Evolutionary conservation across 2,888 invertebrate genomes (phyloP).

Genomic region (Acleris holmiana): DNA sequence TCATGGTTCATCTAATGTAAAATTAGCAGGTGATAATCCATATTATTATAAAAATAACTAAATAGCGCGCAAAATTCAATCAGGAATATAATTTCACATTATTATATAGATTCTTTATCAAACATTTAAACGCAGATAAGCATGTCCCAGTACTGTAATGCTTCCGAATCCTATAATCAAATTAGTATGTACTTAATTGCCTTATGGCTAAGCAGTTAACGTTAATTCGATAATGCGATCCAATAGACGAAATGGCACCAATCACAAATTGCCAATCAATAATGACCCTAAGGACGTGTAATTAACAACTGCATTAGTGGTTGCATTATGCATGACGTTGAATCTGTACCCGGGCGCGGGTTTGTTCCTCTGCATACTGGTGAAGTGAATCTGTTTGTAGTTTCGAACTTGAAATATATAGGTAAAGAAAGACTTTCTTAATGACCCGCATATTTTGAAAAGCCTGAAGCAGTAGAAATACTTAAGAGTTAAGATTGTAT

Average conservation of each 20-base stretch:
- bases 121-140: too few species aligned
- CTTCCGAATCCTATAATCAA: conserved; percentile 27
- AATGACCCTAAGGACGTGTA: conserved; percentile 66
- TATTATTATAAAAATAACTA: too few species aligned
- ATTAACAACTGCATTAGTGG: conserved; percentile 73
- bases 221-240: conserved; percentile 63
- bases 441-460: too few species aligned
- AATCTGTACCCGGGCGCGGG: conserved; percentile 53
- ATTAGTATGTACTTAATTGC: conserved; percentile 46
- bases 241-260: conserved; percentile 57
- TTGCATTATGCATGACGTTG: conserved; percentile 73
- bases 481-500: too few species aligned
- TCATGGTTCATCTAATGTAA: too few species aligned
- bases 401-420: background rate
- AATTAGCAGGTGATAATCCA: too few species aligned
- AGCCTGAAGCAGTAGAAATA: too few species aligned
- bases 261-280: conserved; percentile 71
- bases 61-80: too few species aligned
- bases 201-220: conserved; percentile 55
- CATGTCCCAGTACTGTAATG: too few species aligned
- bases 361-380: background rate
- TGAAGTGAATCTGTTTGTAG: background rate
- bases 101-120: too few species aligned
- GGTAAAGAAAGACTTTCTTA: too few species aligned
- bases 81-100: too few species aligned